Conservation (phyloP, 2,113 vertebrate genomes). For the Capreolus pygargus region DNA sequence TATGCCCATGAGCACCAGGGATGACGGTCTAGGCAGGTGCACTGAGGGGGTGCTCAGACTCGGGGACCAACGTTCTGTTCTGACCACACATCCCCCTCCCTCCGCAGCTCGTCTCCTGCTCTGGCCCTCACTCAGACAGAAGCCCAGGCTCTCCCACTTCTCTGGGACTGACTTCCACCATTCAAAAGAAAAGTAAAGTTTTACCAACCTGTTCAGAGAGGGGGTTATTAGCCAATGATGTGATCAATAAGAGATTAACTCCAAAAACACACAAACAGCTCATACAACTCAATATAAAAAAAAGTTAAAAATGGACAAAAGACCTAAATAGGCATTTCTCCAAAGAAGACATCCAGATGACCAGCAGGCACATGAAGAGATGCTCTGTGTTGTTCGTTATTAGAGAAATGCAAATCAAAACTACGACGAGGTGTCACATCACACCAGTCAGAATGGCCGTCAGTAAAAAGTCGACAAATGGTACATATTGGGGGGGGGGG, state of each 20-base stretch:
- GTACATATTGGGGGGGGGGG: neutral
- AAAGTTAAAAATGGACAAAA: neutral
- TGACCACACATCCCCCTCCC: neutral
- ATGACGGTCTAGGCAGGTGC: neutral
- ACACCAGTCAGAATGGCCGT: neutral
- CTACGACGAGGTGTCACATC: neutral
- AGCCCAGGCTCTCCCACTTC: neutral
- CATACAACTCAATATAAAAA: neutral
- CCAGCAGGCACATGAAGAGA: neutral
- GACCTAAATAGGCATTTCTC: neutral
- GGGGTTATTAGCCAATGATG: neutral
- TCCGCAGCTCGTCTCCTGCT: neutral
- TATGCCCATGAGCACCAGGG: neutral
- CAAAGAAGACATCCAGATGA: neutral
- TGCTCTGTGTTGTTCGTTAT: neutral
- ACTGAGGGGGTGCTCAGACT: rapidly evolving
- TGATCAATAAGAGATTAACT: neutral
- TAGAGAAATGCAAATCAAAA: neutral
- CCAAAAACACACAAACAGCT: neutral
- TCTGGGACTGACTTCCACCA: neutral
- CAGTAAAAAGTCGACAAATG: neutral
- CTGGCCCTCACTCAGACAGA: neutral
- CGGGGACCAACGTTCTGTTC: rapidly evolving
- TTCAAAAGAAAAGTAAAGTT: neutral
- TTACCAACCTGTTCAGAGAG: neutral